Evolutionary conservation across 2,888 invertebrate species (phyloP), one percentile per base, ranked within the genome.

Genomic region (Hoplodrina blanda): DNA sequence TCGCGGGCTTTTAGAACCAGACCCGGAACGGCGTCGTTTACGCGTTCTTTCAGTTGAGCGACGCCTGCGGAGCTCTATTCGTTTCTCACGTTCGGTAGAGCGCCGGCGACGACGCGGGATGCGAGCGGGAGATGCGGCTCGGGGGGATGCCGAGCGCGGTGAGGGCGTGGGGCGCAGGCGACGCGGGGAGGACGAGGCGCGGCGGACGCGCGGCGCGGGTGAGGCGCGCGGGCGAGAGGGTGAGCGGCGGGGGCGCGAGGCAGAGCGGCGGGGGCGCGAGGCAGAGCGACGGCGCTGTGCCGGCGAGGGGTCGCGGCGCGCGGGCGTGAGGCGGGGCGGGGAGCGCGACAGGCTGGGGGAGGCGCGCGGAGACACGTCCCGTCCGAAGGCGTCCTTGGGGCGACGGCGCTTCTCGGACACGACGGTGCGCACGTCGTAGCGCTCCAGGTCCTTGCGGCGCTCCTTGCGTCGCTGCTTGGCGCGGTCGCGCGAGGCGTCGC

Each of bases 361-460:
- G 53, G 86, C n/a, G 93, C 78, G 73, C 86, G 95, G 95, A 0
- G 96, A 96, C 65, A 97, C 96, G 91, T 98, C 98, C 15, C 98
- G 96, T 0, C 98, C 98, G 92, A 98, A 98, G 62, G 97, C 97
- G 91, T 98, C 98, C 91, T 97, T 98, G 66, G 97, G 95, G 49
- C 96, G 95, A 70, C 96, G 94, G 0, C 97, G 97, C 83, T 97
- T 97, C 76, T 97, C 97, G 7, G 97, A 96, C 11, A 98, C 97
- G 50, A 98, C 94, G 75, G 97, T 97, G 53, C 98, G 96, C 13
- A 98, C 98, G 94, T 98, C 97, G 90, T 98, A 98, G 4, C 98
- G 96, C 85, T 98, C 98, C 62, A 98, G 93, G 87, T 98, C 98
- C 87, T 98, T 97, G 19, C 98, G 96, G 87, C 97, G 98, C 76